These are phyloP conservation scores for Anguilla obscura DNA, from an alignment of 2,797 vertebrate species.

Conservation along the genomic window DNA sequence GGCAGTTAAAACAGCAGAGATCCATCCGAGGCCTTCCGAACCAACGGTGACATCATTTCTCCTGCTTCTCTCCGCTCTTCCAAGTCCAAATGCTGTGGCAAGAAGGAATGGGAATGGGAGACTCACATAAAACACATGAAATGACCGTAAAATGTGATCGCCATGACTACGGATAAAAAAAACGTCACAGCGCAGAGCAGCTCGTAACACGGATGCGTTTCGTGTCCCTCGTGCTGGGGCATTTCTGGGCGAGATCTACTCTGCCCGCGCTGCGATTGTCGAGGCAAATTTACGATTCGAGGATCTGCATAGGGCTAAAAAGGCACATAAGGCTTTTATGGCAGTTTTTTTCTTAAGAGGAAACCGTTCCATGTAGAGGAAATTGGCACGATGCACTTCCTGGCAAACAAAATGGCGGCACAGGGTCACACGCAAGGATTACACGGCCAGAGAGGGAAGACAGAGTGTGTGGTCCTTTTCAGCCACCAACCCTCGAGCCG, in stretches of 20 bases:
- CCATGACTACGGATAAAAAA: neutral
- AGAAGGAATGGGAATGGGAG: neutral
- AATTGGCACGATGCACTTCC: constrained; percentile 57
- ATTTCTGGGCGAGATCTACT: neutral
- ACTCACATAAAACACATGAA: neutral
- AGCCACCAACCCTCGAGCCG: neutral
- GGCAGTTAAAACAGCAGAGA: neutral
- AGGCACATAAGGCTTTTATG: constrained; percentile 69
- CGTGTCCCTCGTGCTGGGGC: neutral
- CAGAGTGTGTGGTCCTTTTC: neutral
- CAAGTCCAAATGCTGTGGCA: neutral
- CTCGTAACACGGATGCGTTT: neutral
- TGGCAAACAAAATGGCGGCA: constrained; percentile 26
- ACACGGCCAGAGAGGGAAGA: constrained; percentile 1
- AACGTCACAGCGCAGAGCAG: neutral
- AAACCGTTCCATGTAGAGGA: constrained; percentile 29
- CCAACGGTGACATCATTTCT: neutral
- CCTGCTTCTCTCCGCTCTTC: neutral
- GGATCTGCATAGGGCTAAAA: constrained; percentile 61
- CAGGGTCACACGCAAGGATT: neutral
- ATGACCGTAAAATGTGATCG: neutral
- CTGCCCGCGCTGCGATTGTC: constrained; percentile 62
- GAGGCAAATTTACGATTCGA: constrained; percentile 54
- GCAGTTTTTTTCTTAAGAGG: constrained; percentile 23
- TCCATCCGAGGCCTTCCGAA: neutral